Evolutionary conservation across 2,797 vertebrate genomes (phyloP).

Genomic region (Semaprochilodus insignis): DNA sequence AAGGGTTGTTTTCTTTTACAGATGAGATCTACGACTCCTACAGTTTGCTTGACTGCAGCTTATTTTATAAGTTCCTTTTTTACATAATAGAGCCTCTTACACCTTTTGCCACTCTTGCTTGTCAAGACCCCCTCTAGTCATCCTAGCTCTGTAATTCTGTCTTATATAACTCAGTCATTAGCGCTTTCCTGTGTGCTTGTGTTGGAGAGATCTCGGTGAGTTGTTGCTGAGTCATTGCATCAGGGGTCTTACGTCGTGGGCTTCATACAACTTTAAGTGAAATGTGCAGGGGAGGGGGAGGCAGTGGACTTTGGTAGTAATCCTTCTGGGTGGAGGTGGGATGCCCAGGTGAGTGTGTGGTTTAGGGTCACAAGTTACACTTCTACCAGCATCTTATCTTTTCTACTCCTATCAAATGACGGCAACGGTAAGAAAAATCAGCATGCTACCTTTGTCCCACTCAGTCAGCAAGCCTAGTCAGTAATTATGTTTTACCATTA

Average conservation of each 20-base stretch:
- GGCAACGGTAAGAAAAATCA: neutral
- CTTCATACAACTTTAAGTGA: neutral
- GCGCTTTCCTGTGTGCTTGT: neutral
- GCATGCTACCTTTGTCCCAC: constrained; percentile 16
- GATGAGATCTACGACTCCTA: too few species aligned
- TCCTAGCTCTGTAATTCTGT: neutral
- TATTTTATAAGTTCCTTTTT: neutral
- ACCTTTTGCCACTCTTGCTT: neutral
- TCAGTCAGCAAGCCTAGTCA: neutral
- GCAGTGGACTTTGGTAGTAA: constrained; percentile 39
- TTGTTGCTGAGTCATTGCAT: constrained; percentile 10
- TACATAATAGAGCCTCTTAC: neutral
- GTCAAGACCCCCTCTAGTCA: neutral
- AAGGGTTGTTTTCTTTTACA: too few species aligned
- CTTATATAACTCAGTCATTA: constrained; percentile 37
- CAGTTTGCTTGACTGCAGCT: too few species aligned
- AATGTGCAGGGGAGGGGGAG: neutral
- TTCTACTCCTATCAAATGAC: neutral
- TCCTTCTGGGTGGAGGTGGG: neutral
- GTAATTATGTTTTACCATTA: constrained; percentile 34
- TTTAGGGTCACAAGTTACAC: constrained; percentile 39
- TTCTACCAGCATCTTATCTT: constrained; percentile 43
- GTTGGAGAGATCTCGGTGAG: neutral
- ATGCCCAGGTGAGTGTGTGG: neutral
- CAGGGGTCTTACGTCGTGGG: neutral